Base-by-base conservation (phyloP, 2,888 invertebrate genomes). In the Salticus scenicus region DNA sequence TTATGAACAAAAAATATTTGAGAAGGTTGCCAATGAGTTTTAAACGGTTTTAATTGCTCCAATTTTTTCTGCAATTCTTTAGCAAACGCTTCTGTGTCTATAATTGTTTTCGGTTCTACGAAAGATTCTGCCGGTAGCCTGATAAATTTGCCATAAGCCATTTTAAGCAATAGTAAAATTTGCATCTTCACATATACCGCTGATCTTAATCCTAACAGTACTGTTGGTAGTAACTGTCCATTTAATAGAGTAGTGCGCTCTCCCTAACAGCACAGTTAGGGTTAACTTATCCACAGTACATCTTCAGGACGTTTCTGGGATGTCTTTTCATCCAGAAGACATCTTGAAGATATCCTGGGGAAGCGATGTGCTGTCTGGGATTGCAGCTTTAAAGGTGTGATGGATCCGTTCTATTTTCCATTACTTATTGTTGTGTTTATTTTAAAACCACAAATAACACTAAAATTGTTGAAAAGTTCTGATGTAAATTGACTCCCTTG, bases 401-500 rank as follows among this genome's bases (percentile, higher is more conserved):
- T 42, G 66, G 12, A 31, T 30, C n/a, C 42, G 14, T 67, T 47
- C 75, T 0, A 75, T 66, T 42, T 66, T 75, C n/a, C 42, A 37
- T 37, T 7, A 10, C 7, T 10, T 37, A 10, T 37, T 5, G 70
- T 70, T 27, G 77, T 57, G 14, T 4, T 0, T 14, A 69, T 10
- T 51, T 75, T 33, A 27, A 31, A 20, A 2, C 51, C 37, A 27
- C 51, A 77, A 8, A 79, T 27, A 20, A 14, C 24, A 41, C 27
- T n/a, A 0, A 72, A 4, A 14, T 20, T 42, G 20, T 14, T n/a
- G 30, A 72, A 64, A 5, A 42, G 4, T 24, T 79, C 30, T 8
- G 89, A 89, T 42, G 89, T 89, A 70, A 91, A 90, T 63, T 91
- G 90, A 0, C 88, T 57, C 0, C 90, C 90, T 84, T 90, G 90